Evolutionary conservation across 2,888 invertebrate genomes (phyloP).

Genomic region (Limnephilus lunatus): DNA sequence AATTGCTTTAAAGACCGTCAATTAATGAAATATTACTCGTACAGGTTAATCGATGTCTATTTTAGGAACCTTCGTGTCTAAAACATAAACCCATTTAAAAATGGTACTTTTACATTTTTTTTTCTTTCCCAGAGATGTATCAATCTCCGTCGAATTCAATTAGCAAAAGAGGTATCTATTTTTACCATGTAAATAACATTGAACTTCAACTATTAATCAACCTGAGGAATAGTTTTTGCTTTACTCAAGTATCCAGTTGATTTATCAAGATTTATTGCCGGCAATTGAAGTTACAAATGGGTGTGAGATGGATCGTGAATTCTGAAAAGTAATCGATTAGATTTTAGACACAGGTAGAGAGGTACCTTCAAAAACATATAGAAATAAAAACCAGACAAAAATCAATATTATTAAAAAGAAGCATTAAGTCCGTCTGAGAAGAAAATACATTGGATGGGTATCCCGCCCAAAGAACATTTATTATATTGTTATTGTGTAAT

Average conservation of each 20-base stretch:
- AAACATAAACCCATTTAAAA: not conserved
- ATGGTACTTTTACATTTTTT: not conserved
- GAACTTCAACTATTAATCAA: conserved; percentile 19
- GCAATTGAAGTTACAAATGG: conserved; percentile 13
- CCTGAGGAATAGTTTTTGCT: conserved; percentile 17
- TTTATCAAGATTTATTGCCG: conserved; percentile 11
- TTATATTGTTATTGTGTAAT: too few relatives aligned
- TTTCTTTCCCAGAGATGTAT: not conserved
- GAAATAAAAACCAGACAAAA: not conserved
- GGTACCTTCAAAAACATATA: not conserved
- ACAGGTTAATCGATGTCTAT: not conserved
- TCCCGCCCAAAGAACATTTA: not conserved
- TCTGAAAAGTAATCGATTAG: conserved; percentile 14
- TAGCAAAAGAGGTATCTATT: conserved; percentile 7
- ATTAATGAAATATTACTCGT: not conserved
- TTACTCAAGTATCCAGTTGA: conserved; percentile 10
- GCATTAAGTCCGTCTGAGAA: too few relatives aligned
- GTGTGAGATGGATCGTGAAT: not conserved
- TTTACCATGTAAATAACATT: not conserved
- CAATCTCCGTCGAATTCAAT: not conserved
- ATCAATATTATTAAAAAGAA: too few relatives aligned
- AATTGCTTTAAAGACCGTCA: not conserved
- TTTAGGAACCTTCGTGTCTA: not conserved
- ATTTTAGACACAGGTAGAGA: not conserved
- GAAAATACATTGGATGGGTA: too few relatives aligned